phyloP scores from a whole-genome alignment of 2,797 vertebrate genomes.

The Silurus lanzhouensis region DNA sequence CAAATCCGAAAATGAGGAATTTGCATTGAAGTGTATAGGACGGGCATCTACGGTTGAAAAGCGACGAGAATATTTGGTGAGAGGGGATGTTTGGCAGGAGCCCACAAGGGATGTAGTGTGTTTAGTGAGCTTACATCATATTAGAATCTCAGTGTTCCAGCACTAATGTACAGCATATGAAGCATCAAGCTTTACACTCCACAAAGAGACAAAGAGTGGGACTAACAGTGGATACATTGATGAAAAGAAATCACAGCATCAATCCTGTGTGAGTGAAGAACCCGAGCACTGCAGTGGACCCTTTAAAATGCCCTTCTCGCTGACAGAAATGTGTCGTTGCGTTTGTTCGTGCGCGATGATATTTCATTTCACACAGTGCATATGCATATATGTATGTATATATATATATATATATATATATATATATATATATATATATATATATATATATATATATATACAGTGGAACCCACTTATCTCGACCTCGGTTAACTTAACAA shows the following conservation, averaged over 20 bases:
- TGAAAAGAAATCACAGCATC: conserved; percentile 30
- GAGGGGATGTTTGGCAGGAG: neutral
- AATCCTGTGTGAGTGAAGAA: neutral
- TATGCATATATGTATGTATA: too few species aligned
- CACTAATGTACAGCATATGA: conserved; percentile 44
- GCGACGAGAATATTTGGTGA: neutral
- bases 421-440: too few species aligned
- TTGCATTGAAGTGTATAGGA: too few species aligned
- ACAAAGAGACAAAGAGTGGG: neutral
- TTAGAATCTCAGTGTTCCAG: conserved; percentile 44
- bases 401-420: too few species aligned
- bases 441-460: too few species aligned
- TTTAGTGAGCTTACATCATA: conserved; percentile 47
- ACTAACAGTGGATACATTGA: neutral
- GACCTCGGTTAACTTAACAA: too few species aligned
- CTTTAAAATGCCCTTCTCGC: conserved; percentile 19
- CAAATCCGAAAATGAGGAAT: too few species aligned
- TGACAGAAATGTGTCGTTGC: neutral
- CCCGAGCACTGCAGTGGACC: neutral
- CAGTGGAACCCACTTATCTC: too few species aligned
- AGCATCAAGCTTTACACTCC: conserved; percentile 28
- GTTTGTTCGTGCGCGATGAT: neutral
- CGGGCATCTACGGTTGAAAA: too few species aligned
- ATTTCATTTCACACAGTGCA: too few species aligned
- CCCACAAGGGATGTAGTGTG: conserved; percentile 25